Evolutionary conservation across 2,888 invertebrate species (phyloP).

Genomic region (Mesorhabditis spiculigera): DNA sequence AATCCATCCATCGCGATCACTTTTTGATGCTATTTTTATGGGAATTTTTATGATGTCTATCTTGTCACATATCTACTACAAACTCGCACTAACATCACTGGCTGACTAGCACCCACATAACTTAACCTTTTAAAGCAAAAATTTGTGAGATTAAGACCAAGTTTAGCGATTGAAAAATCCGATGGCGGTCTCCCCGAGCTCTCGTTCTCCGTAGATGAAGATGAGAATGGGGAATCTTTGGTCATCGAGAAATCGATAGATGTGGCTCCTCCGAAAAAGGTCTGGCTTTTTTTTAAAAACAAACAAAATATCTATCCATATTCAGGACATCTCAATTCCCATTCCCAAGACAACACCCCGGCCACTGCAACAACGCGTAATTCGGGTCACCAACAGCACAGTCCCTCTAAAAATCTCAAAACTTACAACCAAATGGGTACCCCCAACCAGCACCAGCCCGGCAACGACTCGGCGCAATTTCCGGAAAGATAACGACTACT

Average conservation of each 20-base stretch:
- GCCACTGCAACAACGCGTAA: conserved; percentile 8
- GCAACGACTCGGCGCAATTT: conserved; percentile 41
- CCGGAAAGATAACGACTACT: conserved; percentile 52
- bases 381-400: conserved; percentile 15
- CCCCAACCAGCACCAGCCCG: conserved; percentile 16
- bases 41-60: no score
- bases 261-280: conserved; percentile 11
- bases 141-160: not conserved
- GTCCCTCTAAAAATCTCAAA: conserved; percentile 12
- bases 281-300: not conserved
- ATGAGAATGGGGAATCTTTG: conserved; percentile 15
- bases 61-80: no score
- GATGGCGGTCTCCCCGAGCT: conserved; percentile 16
- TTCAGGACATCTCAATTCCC: conserved; percentile 8
- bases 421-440: not conserved
- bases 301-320: not conserved
- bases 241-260: conserved; percentile 15
- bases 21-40: no score
- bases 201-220: conserved; percentile 21
- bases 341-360: conserved; percentile 5
- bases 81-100: no score
- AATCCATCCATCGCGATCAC: no score
- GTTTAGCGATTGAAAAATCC: not conserved
- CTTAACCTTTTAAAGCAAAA: not conserved
- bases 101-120: no score